Percentiles rank a stretch among this genome's conserved stretches.
Evolutionary conservation across 2,797 vertebrate genomes (phyloP).

Genomic region (Carcharodon carcharias): DNA sequence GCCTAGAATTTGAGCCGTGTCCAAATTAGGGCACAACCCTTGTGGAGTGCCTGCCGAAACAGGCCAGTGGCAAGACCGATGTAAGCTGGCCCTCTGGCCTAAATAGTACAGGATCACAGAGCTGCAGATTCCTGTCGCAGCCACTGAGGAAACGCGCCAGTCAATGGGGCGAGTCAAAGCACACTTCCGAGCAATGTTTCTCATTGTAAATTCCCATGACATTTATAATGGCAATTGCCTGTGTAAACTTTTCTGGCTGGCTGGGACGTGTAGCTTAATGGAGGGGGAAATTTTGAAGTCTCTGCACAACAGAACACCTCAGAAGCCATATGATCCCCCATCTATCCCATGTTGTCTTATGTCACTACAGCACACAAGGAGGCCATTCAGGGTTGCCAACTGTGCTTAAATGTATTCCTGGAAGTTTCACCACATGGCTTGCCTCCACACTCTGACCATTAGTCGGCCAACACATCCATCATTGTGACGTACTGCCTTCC

Average conservation of each 20-base stretch:
- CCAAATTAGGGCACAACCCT: too few species aligned
- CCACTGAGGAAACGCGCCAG: too few species aligned
- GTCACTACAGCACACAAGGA: too few species aligned
- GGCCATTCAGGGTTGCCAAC: too few species aligned
- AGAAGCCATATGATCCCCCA: neutral
- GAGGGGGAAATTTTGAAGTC: neutral
- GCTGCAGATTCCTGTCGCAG: neutral
- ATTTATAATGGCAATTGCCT: too few species aligned
- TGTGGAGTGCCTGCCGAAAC: neutral
- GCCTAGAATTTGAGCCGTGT: neutral
- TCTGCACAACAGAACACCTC: neutral
- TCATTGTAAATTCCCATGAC: too few species aligned
- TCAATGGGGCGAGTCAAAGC: neutral
- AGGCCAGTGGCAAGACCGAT: neutral
- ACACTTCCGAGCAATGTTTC: too few species aligned
- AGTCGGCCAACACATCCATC: too few species aligned
- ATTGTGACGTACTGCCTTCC: too few species aligned
- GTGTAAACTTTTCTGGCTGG: neutral
- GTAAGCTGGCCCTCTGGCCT: neutral
- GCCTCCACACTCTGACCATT: too few species aligned
- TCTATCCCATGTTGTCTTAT: neutral
- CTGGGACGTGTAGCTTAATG: neutral
- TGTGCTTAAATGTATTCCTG: too few species aligned
- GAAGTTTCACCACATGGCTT: too few species aligned
- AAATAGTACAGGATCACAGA: neutral